Base-by-base conservation (phyloP, 92 coral and sea anemone species). In the Epizoanthus ramosus region DNA sequence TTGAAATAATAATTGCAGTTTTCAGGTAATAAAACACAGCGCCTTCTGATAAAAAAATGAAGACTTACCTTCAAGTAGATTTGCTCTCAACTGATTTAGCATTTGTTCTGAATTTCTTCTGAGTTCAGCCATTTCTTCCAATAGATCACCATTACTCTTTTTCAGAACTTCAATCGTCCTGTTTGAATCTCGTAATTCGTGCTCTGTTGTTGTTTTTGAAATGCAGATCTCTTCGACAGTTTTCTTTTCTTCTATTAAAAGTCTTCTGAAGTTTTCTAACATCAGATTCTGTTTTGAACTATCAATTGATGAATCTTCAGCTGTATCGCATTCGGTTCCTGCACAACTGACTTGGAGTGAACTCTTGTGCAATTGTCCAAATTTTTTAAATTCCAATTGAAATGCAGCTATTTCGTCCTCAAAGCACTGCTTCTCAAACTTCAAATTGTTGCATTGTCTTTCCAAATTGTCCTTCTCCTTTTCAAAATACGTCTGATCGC, bases 381-480 rank as follows among this genome's bases (percentile, higher is more conserved):
- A 1, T 63, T 77, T 41, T 22, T 65, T 77, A 71, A 77, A 77
- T 69, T 77, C 82, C 23, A 61, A 21, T 61, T 77, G 54, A 41
- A 77, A 77, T 61, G 82, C 82, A 3, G 60, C 41, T 41, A 77
- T 31, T 61, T 61, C 82, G 25, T 77, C 71, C 45, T 63, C 82
- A 77, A 77, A 77, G 21, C 41, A 59, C 61, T 77, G 82, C 25
- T 41, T 80, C 33, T 69, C 75, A 2, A 57, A 33, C 39, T 80
- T 57, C 66, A 67, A n/a, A 25, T 80, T 21, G 24, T 52, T 33
- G 16, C 35, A 63, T 7, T 61, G 52, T 18, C 66, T 67, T 17
- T 69, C 75, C 6, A 67, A 70, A 35, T 63, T 59, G 21, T 67
- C 64, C 23, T 23, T 80, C 61, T 80, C 76, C n/a, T 53, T 77